phyloP scores from a whole-genome alignment of 2,888 invertebrate genomes.

The Mimachlamys varia region DNA sequence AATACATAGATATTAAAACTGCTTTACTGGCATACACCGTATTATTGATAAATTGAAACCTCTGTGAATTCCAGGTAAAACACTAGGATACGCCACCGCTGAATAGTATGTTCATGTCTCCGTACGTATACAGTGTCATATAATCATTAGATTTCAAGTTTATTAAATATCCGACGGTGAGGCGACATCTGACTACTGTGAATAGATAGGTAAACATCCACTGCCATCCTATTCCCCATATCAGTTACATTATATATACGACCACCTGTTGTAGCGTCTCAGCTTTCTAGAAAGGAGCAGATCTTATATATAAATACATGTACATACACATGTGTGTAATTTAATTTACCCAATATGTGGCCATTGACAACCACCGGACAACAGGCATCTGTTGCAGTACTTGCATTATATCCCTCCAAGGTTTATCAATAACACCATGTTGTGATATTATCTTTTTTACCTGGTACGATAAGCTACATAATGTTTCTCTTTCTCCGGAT shows the following conservation, averaged over 20 bases:
- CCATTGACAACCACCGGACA: neutral
- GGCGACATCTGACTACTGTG: neutral
- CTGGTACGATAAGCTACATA: conserved; percentile 31
- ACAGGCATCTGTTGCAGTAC: neutral
- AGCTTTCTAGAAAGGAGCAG: neutral
- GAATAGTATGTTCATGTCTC: neutral
- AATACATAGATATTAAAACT: neutral
- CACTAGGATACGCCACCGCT: neutral
- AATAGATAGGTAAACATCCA: neutral
- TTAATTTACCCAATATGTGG: neutral
- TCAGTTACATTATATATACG: neutral
- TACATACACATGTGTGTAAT: neutral
- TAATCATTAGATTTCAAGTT: neutral
- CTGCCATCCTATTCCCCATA: neutral
- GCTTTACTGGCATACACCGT: neutral
- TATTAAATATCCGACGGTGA: neutral
- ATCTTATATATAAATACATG: neutral
- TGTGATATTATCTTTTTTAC: conserved; percentile 24
- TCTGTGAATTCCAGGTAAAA: neutral
- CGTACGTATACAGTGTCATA: neutral
- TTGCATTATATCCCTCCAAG: neutral
- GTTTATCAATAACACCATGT: conserved; percentile 16
- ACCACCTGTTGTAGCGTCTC: conserved; percentile 8
- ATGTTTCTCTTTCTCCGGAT: neutral
- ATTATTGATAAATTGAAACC: neutral